Conservation (phyloP, 1,140 invertebrate genomes). For the Bombus sylvicola region DNA sequence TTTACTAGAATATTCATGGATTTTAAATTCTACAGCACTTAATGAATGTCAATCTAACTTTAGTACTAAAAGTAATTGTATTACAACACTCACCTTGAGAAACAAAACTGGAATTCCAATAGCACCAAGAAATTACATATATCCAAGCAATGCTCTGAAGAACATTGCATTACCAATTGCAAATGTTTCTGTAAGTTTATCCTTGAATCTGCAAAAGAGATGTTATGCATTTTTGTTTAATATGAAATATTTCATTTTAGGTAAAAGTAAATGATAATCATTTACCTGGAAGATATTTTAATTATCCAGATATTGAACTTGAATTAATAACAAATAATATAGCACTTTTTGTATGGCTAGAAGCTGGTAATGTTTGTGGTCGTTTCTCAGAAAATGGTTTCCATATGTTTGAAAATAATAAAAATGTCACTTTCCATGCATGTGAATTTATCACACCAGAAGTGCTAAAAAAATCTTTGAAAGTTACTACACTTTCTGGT, state of each 20-base stretch:
- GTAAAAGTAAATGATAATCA: constrained; percentile 50
- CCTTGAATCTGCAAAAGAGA: not conserved
- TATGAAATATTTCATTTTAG: constrained; percentile 51
- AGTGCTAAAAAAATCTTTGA: constrained; percentile 62
- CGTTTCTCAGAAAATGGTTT: constrained; percentile 88
- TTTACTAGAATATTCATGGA: constrained; percentile 56
- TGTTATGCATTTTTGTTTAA: not conserved
- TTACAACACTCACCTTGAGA: constrained; percentile 70
- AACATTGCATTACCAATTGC: constrained; percentile 62
- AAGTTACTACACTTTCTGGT: constrained; percentile 70
- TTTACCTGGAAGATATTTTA: constrained; percentile 59
- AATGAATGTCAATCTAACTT: constrained; percentile 58
- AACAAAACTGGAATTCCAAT: constrained; percentile 61
- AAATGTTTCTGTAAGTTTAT: constrained; percentile 64
- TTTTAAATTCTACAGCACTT: constrained; percentile 38
- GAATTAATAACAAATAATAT: constrained; percentile 81
- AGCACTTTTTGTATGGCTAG: constrained; percentile 87
- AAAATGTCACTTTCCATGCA: constrained; percentile 68
- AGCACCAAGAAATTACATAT: constrained; percentile 80
- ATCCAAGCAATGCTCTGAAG: constrained; percentile 69
- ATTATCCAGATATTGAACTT: constrained; percentile 70
- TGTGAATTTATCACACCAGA: constrained; percentile 46
- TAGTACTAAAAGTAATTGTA: constrained; percentile 71
- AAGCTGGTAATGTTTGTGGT: constrained; percentile 80
- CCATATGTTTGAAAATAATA: constrained; percentile 71